Evolutionary conservation across 2,113 vertebrate genomes (phyloP), one percentile per base, ranked within the genome.

Genomic region (Larimichthys polyactis): DNA sequence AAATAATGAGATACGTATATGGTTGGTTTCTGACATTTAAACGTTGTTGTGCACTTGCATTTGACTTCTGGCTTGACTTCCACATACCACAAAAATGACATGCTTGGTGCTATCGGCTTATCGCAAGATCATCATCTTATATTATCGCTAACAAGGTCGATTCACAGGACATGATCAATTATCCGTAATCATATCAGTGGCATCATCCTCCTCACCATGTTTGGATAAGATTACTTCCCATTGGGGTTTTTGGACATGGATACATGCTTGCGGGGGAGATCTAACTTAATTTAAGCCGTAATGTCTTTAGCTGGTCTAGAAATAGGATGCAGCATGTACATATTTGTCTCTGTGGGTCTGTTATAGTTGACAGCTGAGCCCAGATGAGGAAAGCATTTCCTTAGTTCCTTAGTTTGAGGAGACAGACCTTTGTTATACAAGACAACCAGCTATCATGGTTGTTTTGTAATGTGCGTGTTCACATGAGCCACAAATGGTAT

Each of bases 261-360:
- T 86, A 78, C 79, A 89, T 93, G 90, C 84, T 86, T 89, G 84
- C 22, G 67, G 86, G 87, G 82, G 79, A 91, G 86, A 73, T 60
- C 65, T 94, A 95, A 94, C 87, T 89, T 70, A 81, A 92, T 95
- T 95, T 90, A 20, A 73, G 4, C 79, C 14, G 16, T 94, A 95
- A 95, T 91, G 85, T 85, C 86, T 93, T 95, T 95, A 95, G 87
- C 79, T 15, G 73, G 49, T 87, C 91, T 84, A 75, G 82, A 93
- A 95, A 94, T 92, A 93, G 93, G 83, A 89, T 69, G 32, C 76
- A 72, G 44, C 64, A 79, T 88, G 86, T 81, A 78, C 79, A 82
- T 71, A 77, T 91, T 69, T 79, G 43, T 90, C 80, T 86, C 58
- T 32, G 54, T 55, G 65, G 77, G 70, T 87, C 78, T 88, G 91